A percentile compares a stretch with the other conserved stretches of the same genome.
Evolutionary conservation across 2,888 invertebrate genomes (phyloP).

Genomic region (Rambutsinella grinnellia): DNA sequence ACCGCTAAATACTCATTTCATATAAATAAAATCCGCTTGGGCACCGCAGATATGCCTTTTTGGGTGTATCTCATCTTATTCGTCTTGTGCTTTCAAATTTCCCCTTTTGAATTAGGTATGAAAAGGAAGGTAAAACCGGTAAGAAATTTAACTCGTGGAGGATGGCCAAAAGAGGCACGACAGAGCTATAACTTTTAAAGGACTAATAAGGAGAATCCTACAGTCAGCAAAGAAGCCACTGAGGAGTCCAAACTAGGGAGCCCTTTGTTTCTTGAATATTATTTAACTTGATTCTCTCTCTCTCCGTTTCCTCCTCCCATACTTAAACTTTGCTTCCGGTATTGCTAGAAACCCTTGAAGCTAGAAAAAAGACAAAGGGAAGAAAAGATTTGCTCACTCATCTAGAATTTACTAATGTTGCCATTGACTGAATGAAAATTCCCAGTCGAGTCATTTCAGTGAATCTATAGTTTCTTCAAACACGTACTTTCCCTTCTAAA

Average conservation of each 20-base stretch:
- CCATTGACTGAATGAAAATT: conserved; percentile 55
- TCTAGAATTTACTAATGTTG: conserved; percentile 64
- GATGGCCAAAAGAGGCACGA: not conserved
- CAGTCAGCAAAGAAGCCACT: conserved; percentile 16
- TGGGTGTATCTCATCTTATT: not conserved
- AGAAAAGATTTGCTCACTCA: conserved; percentile 49
- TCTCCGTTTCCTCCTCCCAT: too few species aligned
- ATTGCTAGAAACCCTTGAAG: not conserved
- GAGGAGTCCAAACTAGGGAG: conserved; percentile 12
- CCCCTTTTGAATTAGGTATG: not conserved
- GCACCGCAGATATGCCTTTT: too few species aligned
- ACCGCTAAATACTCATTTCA: not conserved
- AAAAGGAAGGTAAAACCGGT: not conserved
- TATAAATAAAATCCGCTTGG: too few species aligned
- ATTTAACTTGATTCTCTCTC: conserved; percentile 30
- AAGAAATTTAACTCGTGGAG: not conserved
- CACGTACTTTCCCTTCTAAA: conserved; percentile 33
- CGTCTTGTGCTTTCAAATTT: not conserved
- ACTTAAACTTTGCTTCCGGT: not conserved
- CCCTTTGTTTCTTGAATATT: conserved; percentile 27
- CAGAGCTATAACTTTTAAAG: too few species aligned
- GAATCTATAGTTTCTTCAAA: conserved; percentile 54
- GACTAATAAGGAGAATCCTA: conserved; percentile 8
- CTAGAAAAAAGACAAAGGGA: not conserved
- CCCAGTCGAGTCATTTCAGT: conserved; percentile 63